Evolutionary conservation across 92 coral and sea anemone genomes (phyloP).

Genomic region (Meandrina meandrites): DNA sequence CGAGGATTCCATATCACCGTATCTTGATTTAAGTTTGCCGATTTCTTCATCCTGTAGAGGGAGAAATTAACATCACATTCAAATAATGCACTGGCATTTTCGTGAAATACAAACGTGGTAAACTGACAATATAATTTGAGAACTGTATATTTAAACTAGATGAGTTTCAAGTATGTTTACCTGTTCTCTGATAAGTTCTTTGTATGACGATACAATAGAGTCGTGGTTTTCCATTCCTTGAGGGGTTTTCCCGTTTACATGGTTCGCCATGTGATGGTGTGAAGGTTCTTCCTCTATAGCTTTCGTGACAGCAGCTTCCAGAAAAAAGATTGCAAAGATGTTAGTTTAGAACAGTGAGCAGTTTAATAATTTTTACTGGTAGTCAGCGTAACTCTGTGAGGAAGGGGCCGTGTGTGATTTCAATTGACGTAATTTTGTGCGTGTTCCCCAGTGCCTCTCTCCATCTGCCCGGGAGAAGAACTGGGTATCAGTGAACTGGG

Average conservation of each 20-base stretch:
- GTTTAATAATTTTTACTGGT: background rate
- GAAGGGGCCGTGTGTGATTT: background rate
- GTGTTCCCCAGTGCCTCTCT: background rate
- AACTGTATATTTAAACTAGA: too few relatives aligned
- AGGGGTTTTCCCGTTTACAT: slow-evolving; percentile 59
- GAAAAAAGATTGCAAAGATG: background rate
- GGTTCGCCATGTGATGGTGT: slow-evolving; percentile 61
- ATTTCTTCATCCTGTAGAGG: slow-evolving; percentile 86
- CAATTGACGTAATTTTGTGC: too few relatives aligned
- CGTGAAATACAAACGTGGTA: background rate
- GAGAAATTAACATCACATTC: background rate
- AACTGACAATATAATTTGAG: background rate
- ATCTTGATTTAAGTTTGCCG: slow-evolving; percentile 82
- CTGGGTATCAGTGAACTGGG: background rate
- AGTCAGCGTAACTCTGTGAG: background rate
- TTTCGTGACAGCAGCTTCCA: slow-evolving; percentile 87
- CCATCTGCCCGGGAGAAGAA: too few relatives aligned
- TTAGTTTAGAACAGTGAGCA: background rate
- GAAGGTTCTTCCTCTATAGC: slow-evolving; percentile 91
- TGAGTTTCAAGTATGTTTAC: slow-evolving; percentile 15
- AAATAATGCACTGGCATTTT: background rate
- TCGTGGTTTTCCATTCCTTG: slow-evolving; percentile 88
- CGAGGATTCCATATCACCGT: slow-evolving; percentile 81
- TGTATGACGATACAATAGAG: slow-evolving; percentile 92
- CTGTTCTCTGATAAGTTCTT: slow-evolving; percentile 95